phyloP scores from a whole-genome alignment of 1,140 invertebrate genomes.

The Aphelinus certus region DNA sequence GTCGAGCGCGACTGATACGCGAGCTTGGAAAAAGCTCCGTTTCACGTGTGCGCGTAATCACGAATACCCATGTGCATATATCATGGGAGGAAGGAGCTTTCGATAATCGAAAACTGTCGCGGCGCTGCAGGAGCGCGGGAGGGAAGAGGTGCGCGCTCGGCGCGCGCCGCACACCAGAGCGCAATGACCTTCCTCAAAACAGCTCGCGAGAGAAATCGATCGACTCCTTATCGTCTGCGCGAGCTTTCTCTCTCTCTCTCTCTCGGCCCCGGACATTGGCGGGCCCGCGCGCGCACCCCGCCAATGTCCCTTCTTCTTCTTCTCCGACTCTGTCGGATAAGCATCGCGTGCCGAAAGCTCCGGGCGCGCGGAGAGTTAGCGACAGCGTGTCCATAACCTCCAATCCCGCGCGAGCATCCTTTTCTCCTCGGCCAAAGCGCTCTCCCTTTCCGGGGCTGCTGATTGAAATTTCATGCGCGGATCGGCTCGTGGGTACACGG shows the following conservation, averaged over 20 bases:
- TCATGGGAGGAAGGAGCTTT: no score
- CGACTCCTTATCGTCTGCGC: constrained; percentile 43
- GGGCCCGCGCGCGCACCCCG: constrained; percentile 12
- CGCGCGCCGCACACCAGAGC: constrained; percentile 15
- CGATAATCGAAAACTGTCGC: no score
- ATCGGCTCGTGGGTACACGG: no score
- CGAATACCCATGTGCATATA: no score
- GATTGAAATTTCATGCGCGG: no score
- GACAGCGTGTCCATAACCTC: neutral
- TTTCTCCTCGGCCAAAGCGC: neutral
- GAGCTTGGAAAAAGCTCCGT: no score
- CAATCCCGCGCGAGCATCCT: neutral
- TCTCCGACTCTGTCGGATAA: constrained; percentile 34
- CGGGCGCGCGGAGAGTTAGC: neutral
- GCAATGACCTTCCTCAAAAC: constrained; percentile 41
- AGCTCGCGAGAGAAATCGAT: constrained; percentile 35
- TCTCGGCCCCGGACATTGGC: neutral
- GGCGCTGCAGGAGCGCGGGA: no score
- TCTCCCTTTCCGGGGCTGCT: no score
- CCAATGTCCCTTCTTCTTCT: constrained; percentile 30
- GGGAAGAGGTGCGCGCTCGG: no score
- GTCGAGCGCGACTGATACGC: no score
- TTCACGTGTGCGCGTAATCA: no score
- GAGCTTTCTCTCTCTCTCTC: constrained; percentile 18
- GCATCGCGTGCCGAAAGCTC: neutral